phyloP scores from a whole-genome alignment of 2,797 vertebrate genomes.

The Natrix natrix region DNA sequence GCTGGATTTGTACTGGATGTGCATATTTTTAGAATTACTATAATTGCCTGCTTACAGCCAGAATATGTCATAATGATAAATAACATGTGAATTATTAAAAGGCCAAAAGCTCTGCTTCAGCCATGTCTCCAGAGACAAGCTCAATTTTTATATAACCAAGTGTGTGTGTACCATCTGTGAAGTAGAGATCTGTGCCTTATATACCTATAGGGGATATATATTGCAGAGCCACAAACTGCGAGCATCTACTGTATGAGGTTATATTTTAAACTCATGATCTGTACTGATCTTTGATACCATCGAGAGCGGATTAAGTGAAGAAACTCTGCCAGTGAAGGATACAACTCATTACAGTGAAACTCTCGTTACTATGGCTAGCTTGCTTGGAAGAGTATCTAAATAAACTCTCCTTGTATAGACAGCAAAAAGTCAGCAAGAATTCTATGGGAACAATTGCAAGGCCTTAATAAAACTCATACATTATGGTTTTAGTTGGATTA shows the following conservation, averaged over 20 bases:
- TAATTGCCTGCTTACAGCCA: not conserved
- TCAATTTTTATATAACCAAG: not conserved
- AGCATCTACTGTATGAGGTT: not conserved
- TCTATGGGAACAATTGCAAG: not conserved
- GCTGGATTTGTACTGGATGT: not conserved
- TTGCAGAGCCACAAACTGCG: not conserved
- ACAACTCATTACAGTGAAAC: not conserved
- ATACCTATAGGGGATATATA: not conserved
- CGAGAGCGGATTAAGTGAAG: not conserved
- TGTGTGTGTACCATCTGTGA: not conserved
- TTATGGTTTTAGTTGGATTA: not conserved
- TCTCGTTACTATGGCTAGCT: not conserved
- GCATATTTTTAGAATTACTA: not conserved
- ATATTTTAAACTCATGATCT: not conserved
- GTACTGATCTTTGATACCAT: not conserved
- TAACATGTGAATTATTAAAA: not conserved
- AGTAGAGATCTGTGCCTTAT: not conserved
- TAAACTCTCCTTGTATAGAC: not conserved
- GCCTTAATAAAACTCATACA: not conserved
- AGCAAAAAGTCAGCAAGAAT: not conserved
- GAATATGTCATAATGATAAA: not conserved
- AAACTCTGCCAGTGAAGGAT: not conserved
- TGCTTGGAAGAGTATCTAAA: not conserved
- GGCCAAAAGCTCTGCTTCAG: not conserved
- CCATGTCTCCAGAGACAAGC: not conserved